Conservation (phyloP, 2,113 vertebrate genomes). For the Prionailurus viverrinus region DNA sequence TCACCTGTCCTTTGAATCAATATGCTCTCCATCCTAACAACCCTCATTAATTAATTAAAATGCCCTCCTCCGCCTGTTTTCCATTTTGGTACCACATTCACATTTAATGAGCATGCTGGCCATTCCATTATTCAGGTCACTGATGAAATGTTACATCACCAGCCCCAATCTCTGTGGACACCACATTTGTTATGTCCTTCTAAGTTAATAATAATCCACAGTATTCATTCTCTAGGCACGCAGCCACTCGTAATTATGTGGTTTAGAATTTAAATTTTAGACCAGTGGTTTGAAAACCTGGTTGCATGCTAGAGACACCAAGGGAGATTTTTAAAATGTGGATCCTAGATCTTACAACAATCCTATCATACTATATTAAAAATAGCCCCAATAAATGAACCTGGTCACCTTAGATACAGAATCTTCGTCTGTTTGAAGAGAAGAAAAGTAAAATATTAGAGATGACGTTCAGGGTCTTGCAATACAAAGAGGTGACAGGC, state of each 20-base stretch:
- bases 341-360: slow-evolving; percentile 28
- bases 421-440: slow-evolving; percentile 15
- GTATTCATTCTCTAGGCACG: not conserved
- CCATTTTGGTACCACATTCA: not conserved
- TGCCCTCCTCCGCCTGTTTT: slow-evolving; percentile 40
- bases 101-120: slow-evolving; percentile 48
- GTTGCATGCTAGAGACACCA: not conserved
- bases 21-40: slow-evolving; percentile 13
- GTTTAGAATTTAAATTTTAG: slow-evolving; percentile 69
- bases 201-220: slow-evolving; percentile 49
- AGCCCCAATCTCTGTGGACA: slow-evolving; percentile 25
- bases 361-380: not conserved
- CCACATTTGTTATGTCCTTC: not conserved
- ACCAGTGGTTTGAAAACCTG: slow-evolving; percentile 47
- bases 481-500: not conserved
- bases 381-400: not conserved
- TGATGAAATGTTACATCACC: slow-evolving; percentile 43
- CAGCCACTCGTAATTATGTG: slow-evolving; percentile 56
- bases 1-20: slow-evolving; percentile 57
- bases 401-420: not conserved
- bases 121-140: slow-evolving; percentile 53
- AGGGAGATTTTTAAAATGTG: slow-evolving; percentile 29
- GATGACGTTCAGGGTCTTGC: not conserved
- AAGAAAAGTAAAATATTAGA: slow-evolving; percentile 41
- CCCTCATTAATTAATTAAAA: slow-evolving; percentile 67